These are phyloP conservation scores for Trichogramma dendrolimi DNA, from an alignment of 2,888 invertebrate species.

Conservation along the genomic window DNA sequence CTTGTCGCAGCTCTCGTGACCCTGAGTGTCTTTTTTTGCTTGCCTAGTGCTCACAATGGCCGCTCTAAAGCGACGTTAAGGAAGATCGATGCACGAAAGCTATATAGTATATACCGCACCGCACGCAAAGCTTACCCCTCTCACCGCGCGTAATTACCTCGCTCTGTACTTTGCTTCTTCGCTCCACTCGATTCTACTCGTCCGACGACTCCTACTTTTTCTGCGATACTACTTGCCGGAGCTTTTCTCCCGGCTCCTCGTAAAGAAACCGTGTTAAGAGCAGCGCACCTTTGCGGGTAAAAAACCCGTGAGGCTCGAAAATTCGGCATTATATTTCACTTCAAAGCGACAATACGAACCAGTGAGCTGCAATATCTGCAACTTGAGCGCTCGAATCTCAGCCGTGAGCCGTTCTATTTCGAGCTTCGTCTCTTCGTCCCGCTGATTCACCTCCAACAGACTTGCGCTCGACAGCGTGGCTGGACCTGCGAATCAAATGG, in stretches of 20 bases:
- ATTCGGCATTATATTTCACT: too few species aligned
- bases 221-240: too few species aligned
- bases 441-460: slow-evolving; percentile 54
- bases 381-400: slow-evolving; percentile 60
- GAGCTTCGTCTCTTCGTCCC: slow-evolving; percentile 60
- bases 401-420: slow-evolving; percentile 62
- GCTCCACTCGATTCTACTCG: too few species aligned
- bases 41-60: slow-evolving; percentile 15
- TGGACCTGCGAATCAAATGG: slow-evolving; percentile 32
- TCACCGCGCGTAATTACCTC: not conserved
- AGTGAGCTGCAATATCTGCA: slow-evolving; percentile 58
- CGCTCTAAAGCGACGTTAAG: slow-evolving; percentile 28
- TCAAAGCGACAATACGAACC: slow-evolving; percentile 43
- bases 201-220: too few species aligned
- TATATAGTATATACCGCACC: not conserved
- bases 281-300: too few species aligned
- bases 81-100: slow-evolving; percentile 32
- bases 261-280: too few species aligned
- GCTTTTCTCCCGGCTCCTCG: too few species aligned
- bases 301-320: too few species aligned
- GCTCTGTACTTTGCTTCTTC: too few species aligned
- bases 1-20: not conserved
- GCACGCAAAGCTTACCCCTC: not conserved
- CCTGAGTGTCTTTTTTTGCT: slow-evolving; percentile 9
- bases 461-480: slow-evolving; percentile 48